Evolutionary conservation across 2,888 invertebrate genomes (phyloP).

Genomic region (Disparrhopalites patrizii): DNA sequence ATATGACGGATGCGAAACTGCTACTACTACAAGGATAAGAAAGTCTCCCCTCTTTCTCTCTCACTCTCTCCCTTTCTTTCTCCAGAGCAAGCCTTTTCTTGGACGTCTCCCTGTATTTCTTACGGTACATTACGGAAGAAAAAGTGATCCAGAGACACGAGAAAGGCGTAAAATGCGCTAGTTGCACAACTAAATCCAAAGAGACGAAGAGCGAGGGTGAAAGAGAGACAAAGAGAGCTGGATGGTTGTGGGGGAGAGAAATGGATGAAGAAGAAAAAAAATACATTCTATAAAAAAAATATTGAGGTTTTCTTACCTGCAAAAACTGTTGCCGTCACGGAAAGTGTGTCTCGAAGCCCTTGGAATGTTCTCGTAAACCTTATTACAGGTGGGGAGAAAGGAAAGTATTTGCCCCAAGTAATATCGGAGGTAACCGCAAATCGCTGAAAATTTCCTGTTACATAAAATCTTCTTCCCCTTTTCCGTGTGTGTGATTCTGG

Average conservation of each 20-base stretch:
- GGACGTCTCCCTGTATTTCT: neutral
- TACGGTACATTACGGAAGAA: too few relatives aligned
- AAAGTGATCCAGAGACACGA: too few relatives aligned
- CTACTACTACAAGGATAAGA: too few relatives aligned
- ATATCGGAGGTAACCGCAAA: slow-evolving; percentile 20
- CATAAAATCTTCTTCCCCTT: neutral
- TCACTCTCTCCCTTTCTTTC: neutral
- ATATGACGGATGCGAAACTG: neutral
- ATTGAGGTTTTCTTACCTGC: neutral
- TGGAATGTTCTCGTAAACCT: slow-evolving; percentile 3
- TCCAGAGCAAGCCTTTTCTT: neutral
- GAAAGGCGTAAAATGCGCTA: too few relatives aligned
- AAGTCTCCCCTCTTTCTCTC: too few relatives aligned
- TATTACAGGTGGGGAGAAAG: neutral
- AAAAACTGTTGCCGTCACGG: neutral
- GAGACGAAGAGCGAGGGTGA: neutral
- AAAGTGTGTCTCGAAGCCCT: neutral
- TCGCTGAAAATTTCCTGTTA: neutral
- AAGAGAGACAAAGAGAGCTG: neutral
- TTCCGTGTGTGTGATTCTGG: neutral
- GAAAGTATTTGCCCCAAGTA: neutral
- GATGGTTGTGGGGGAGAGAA: neutral
- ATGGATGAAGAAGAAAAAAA: neutral
- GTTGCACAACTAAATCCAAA: too few relatives aligned
- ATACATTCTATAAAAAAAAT: neutral